Conservation (phyloP, 1,140 invertebrate species). For the Aethina tumida region DNA sequence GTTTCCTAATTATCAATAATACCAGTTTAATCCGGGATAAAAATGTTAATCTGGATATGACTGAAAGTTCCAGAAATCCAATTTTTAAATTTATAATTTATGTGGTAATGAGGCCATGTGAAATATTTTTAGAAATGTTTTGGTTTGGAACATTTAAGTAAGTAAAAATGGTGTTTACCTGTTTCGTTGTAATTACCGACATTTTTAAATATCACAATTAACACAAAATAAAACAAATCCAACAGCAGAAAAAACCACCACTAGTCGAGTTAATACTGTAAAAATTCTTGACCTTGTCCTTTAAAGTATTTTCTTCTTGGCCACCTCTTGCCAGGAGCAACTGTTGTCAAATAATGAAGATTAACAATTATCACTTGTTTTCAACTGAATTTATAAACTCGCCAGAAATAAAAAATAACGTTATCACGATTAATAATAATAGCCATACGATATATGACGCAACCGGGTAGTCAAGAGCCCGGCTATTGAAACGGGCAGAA, state of each 20-base stretch:
- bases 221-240: too few relatives aligned
- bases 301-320: conserved; percentile 9
- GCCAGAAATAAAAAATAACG: conserved; percentile 5
- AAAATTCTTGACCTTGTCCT: conserved; percentile 9
- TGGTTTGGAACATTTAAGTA: conserved; percentile 5
- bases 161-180: conserved; percentile 11
- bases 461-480: conserved; percentile 11
- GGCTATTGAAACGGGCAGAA: too few relatives aligned
- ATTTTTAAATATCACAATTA: conserved; percentile 6
- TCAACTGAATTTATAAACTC: conserved; percentile 12
- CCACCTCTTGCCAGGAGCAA: not conserved
- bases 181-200: conserved; percentile 15
- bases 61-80: not conserved
- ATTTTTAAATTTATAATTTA: not conserved
- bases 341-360: conserved; percentile 10
- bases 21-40: conserved; percentile 3
- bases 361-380: conserved; percentile 11
- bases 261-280: conserved; percentile 2
- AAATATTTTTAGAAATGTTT: conserved; percentile 1
- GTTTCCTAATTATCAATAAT: conserved; percentile 5
- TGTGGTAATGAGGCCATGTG: not conserved
- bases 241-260: conserved; percentile 2
- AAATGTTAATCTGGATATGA: not conserved
- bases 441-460: conserved; percentile 9
- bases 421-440: conserved; percentile 11